phyloP scores from a whole-genome alignment of 2,888 invertebrate species.

The Uropetala carovei region DNA sequence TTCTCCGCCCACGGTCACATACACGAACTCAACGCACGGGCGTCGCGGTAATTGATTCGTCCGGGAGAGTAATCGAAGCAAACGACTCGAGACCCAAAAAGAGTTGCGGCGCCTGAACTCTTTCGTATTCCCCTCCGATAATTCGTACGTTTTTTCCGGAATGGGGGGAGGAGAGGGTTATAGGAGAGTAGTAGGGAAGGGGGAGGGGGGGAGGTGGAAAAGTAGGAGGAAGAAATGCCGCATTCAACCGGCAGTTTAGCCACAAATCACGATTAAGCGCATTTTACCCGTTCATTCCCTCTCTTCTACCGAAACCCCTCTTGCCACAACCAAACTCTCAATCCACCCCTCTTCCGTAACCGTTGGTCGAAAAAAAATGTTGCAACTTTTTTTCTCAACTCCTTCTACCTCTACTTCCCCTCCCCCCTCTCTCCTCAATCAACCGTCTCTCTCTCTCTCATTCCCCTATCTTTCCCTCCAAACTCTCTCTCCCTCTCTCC shows the following conservation, averaged over 20 bases:
- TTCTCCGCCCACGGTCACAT: not conserved
- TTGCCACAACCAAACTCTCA: not conserved
- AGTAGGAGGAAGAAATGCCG: not conserved
- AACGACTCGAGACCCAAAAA: not conserved
- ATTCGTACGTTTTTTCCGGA: not conserved
- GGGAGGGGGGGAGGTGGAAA: not conserved
- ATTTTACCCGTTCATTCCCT: constrained; percentile 12
- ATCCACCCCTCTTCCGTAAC: not conserved
- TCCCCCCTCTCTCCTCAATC: not conserved
- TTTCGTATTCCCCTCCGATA: not conserved
- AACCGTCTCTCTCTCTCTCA: not conserved
- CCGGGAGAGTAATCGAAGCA: constrained; percentile 14
- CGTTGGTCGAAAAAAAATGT: not conserved
- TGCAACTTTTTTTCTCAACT: not conserved
- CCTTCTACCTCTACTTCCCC: not conserved
- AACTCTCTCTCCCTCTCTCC: not conserved
- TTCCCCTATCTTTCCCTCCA: not conserved
- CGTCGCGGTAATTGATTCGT: constrained; percentile 10
- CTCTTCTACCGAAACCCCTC: not conserved
- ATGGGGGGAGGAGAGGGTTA: not conserved
- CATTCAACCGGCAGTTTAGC: not conserved
- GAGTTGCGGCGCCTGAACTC: not conserved
- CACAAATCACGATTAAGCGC: constrained; percentile 28
- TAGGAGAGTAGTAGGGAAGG: not conserved
- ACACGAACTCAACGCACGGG: not conserved